Percentiles rank a stretch among this genome's conserved stretches.
Conservation (phyloP, 2,888 invertebrate species). For the Chirona hameri region DNA sequence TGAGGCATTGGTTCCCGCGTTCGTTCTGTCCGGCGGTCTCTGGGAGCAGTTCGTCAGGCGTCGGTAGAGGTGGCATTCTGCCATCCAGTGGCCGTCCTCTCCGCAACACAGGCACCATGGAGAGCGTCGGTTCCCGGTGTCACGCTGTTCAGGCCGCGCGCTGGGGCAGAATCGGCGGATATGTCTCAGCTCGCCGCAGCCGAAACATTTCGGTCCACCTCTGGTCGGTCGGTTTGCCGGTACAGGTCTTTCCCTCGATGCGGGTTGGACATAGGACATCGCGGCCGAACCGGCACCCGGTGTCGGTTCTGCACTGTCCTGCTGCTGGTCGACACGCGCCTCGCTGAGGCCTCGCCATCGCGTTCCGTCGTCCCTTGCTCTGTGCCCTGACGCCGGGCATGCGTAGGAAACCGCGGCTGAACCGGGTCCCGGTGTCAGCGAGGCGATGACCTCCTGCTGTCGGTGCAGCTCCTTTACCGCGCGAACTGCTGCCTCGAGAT, state of each 20-base stretch:
- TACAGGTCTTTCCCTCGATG: background rate
- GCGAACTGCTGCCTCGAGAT: background rate
- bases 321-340: no score
- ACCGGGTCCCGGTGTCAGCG: background rate
- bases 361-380: no score
- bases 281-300: no score
- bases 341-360: no score
- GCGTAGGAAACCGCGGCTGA: background rate
- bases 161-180: background rate
- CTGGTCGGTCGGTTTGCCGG: background rate
- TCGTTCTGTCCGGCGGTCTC: background rate
- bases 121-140: background rate
- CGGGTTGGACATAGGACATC: no score
- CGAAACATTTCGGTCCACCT: background rate
- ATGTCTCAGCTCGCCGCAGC: background rate
- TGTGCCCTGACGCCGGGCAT: background rate
- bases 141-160: background rate
- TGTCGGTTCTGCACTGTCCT: no score
- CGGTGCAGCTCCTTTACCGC: background rate
- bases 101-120: background rate
- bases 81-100: background rate
- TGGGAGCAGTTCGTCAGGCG: background rate
- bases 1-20: background rate
- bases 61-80: background rate
- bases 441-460: background rate